These are phyloP conservation scores for Drosophila erecta DNA, from an alignment of 1,140 invertebrate species.

Conservation along the genomic window DNA sequence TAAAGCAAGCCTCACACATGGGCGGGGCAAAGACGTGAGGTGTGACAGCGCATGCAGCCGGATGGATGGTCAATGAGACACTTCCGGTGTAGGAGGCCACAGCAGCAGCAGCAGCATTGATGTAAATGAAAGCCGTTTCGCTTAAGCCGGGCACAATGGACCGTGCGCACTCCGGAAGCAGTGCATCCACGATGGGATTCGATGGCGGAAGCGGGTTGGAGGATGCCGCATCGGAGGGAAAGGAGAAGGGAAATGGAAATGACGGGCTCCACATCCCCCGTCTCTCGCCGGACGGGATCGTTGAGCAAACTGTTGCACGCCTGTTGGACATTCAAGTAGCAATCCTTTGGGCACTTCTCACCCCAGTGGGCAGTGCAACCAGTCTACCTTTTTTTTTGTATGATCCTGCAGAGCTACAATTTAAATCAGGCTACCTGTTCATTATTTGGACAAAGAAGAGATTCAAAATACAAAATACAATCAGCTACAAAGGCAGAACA, in stretches of 20 bases:
- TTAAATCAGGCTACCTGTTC: too few relatives aligned
- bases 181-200: constrained; percentile 90
- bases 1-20: constrained; percentile 85
- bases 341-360: constrained; percentile 25
- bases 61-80: constrained; percentile 89
- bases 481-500: background rate
- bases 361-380: background rate
- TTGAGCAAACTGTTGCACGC: constrained; percentile 73
- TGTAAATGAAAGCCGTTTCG: constrained; percentile 89
- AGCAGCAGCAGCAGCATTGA: constrained; percentile 92
- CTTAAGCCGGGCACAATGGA: constrained; percentile 89
- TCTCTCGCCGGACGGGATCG: constrained; percentile 41
- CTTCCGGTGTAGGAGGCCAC: constrained; percentile 88
- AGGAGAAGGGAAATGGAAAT: background rate
- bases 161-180: constrained; percentile 90
- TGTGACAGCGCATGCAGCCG: constrained; percentile 89
- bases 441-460: too few relatives aligned
- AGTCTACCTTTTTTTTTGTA: background rate
- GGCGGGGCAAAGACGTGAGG: constrained; percentile 90
- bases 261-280: constrained; percentile 3
- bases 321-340: constrained; percentile 50
- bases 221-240: background rate
- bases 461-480: too few relatives aligned
- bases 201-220: constrained; percentile 61
- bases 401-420: too few relatives aligned